These are phyloP conservation scores for Caenorhabditis latens DNA, from an alignment of 1,140 invertebrate species.

Conservation along the genomic window DNA sequence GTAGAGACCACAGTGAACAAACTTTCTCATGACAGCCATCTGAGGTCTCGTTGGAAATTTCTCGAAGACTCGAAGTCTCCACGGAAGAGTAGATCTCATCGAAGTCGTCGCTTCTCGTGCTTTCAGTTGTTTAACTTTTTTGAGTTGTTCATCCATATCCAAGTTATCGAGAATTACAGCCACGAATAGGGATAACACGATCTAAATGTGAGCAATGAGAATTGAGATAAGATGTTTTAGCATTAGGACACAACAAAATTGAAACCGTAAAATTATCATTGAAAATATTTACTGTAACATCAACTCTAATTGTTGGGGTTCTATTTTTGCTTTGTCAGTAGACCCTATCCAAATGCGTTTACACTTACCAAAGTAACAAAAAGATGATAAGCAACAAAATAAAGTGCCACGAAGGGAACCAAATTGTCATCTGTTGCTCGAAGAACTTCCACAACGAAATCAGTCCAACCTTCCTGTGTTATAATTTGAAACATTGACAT, in stretches of 20 bases:
- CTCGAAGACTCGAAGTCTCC: constrained; percentile 94
- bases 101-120: constrained; percentile 85
- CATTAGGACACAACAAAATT: background rate
- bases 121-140: constrained; percentile 91
- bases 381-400: constrained; percentile 98
- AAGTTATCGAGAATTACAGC: constrained; percentile 99
- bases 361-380: constrained; percentile 88
- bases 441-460: constrained; percentile 89
- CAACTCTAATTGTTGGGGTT: background rate
- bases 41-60: constrained; percentile 98
- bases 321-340: too few relatives aligned
- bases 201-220: constrained; percentile 51
- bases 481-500: constrained; percentile 99
- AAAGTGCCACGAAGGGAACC: constrained; percentile 95
- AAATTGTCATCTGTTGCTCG: constrained; percentile 87
- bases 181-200: constrained; percentile 84
- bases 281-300: constrained; percentile 7
- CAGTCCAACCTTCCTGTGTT: constrained; percentile 95
- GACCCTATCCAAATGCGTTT: too few relatives aligned
- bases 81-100: constrained; percentile 92
- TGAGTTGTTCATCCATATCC: constrained; percentile 99
- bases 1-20: background rate
- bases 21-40: constrained; percentile 94
- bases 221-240: too few relatives aligned
- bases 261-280: background rate